Conservation (phyloP, 1,140 invertebrate genomes). For the Ylistrum balloti region DNA sequence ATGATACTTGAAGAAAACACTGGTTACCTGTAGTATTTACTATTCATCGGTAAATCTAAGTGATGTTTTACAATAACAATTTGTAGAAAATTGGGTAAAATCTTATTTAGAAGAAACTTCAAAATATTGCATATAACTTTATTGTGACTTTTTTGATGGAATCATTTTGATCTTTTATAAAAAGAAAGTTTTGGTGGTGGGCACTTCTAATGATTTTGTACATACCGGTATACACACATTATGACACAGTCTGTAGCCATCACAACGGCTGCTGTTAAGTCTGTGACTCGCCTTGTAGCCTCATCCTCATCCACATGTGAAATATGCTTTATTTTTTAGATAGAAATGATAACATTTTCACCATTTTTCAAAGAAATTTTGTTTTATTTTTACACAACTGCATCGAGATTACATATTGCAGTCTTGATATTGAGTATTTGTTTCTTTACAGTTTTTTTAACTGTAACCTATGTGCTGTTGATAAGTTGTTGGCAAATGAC, state of each 20-base stretch:
- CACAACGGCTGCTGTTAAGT: neutral
- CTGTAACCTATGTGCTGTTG: constrained; percentile 31
- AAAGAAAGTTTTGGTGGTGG: constrained; percentile 12
- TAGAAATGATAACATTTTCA: constrained; percentile 40
- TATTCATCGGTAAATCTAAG: no score
- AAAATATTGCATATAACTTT: neutral
- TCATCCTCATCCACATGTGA: neutral
- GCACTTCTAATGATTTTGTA: neutral
- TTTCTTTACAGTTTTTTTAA: constrained; percentile 9
- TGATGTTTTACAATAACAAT: no score
- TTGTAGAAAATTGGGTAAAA: no score
- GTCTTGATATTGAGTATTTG: neutral
- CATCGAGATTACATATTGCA: constrained; percentile 14
- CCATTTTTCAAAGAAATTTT: constrained; percentile 40
- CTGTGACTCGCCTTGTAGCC: neutral
- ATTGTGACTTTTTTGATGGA: neutral
- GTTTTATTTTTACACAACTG: constrained; percentile 40
- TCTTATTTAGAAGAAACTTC: neutral
- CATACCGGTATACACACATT: neutral
- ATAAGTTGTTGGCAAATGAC: constrained; percentile 33
- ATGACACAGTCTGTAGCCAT: neutral
- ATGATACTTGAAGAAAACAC: no score
- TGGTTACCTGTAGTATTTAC: no score
- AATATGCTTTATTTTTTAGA: constrained; percentile 36
- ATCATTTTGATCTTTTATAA: neutral